Base-by-base conservation (phyloP, 2,888 invertebrate genomes). In the Dioctria rufipes region DNA sequence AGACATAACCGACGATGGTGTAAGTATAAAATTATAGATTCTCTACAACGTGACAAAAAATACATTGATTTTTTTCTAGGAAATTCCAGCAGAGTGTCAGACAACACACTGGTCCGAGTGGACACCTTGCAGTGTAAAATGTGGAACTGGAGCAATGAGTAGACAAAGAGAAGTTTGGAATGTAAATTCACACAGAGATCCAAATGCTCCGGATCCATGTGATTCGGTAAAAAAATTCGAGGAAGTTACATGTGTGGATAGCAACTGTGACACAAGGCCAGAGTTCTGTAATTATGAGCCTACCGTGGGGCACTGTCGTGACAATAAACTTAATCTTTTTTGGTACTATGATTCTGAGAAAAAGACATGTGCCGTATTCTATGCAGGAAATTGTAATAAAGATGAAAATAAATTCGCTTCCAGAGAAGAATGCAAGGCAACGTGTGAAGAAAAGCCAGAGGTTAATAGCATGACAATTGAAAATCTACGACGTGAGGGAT, bases 331-430 rank as follows among this genome's bases (percentile, higher is more conserved):
- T 92, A 92, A 67, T 92, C 40, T 39, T n/a, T 73, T 95, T n/a
- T 97, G 96, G 95, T 96, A 94, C 89, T 98, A 93, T 88, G 95
- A 98, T 88, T 90, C 91, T 42, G 87, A 91, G 40, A 91, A 91
- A 54, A 92, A 92, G 40, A 91, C 91, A 43, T 98, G 98, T 87
- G 93, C 93, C 85, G 92, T 95, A 4, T 98, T 98, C 89, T 98
- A 94, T 90, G 94, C 94, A 40, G 86, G 86, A 66, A 98, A 97
- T 58, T 98, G 98, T 87, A 71, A 71, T 54, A 61, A 51, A 11
- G 61, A 80, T 13, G 96, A 95, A 2, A 98, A 98, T 88, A 96
- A 96, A 88, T 98, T 98, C 89, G 92, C 92, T 79, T 92, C 93
- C 0, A 91, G 92, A 80, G 92, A 93, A 80, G 91, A 92, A 65